Percentiles rank a stretch among this genome's conserved stretches.
These are phyloP conservation scores for Choloepus hoffmanni DNA, from an alignment of 2,113 vertebrate species.

Conservation along the genomic window DNA sequence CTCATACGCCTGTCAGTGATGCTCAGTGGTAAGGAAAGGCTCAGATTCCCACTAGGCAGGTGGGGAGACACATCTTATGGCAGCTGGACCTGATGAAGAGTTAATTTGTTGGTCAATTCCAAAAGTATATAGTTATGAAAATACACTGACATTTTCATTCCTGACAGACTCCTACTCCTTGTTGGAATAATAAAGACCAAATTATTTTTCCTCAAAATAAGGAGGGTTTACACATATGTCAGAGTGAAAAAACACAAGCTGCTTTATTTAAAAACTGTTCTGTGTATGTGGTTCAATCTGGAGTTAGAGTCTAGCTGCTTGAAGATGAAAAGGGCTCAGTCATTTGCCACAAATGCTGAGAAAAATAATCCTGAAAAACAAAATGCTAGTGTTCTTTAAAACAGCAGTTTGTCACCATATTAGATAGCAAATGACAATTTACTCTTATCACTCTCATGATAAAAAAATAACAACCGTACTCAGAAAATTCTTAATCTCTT, in stretches of 20 bases:
- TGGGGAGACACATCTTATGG: accelerated
- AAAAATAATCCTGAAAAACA: background rate
- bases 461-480: background rate
- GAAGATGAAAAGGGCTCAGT: background rate
- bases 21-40: background rate
- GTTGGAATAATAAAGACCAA: conserved; percentile 62
- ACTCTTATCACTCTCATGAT: background rate
- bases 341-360: background rate
- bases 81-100: background rate
- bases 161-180: background rate
- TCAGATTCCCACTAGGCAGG: accelerated
- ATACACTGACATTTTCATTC: conserved; percentile 32
- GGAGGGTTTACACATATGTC: conserved; percentile 22
- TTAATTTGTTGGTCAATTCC: background rate
- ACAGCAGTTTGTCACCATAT: background rate
- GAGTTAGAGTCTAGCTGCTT: background rate
- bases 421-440: background rate
- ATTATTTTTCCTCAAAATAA: conserved; percentile 25
- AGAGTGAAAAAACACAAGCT: background rate
- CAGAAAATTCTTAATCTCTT: background rate
- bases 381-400: background rate
- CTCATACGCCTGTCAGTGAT: accelerated
- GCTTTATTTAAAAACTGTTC: conserved; percentile 5
- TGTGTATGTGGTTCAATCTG: background rate
- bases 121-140: background rate